phyloP scores from a whole-genome alignment of 2,888 invertebrate genomes.

The Agrypnus murinus region DNA sequence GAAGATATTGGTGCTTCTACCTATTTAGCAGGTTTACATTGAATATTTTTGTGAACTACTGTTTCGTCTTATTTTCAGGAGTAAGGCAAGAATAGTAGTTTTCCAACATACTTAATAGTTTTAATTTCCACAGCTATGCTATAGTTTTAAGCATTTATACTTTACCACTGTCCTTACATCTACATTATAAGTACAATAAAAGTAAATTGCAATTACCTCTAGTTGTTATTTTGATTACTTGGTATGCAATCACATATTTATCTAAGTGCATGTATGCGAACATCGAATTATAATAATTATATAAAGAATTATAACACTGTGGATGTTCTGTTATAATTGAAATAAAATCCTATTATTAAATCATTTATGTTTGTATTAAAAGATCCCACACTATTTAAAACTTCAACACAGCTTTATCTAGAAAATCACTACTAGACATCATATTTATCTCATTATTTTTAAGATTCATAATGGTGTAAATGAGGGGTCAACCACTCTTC shows the following conservation, averaged over 20 bases:
- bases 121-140: constrained; percentile 38
- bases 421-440: too few relatives aligned
- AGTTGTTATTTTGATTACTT: constrained; percentile 39
- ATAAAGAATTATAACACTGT: constrained; percentile 48
- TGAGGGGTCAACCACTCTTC: too few relatives aligned
- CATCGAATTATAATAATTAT: constrained; percentile 43
- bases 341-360: constrained; percentile 31
- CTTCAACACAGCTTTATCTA: too few relatives aligned
- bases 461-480: too few relatives aligned
- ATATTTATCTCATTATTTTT: too few relatives aligned
- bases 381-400: too few relatives aligned
- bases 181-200: constrained; percentile 45
- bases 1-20: constrained; percentile 40
- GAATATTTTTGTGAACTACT: constrained; percentile 11
- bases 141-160: constrained; percentile 45
- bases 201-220: constrained; percentile 38
- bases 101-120: constrained; percentile 27
- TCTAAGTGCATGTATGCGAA: constrained; percentile 48
- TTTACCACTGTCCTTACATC: constrained; percentile 27
- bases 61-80: background rate
- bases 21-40: constrained; percentile 8
- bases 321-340: constrained; percentile 47
- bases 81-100: constrained; percentile 8
- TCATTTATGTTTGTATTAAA: constrained; percentile 1
- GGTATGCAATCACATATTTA: constrained; percentile 42